phyloP scores from a whole-genome alignment of 2,113 vertebrate genomes.

The Peromyscus polionotus region DNA sequence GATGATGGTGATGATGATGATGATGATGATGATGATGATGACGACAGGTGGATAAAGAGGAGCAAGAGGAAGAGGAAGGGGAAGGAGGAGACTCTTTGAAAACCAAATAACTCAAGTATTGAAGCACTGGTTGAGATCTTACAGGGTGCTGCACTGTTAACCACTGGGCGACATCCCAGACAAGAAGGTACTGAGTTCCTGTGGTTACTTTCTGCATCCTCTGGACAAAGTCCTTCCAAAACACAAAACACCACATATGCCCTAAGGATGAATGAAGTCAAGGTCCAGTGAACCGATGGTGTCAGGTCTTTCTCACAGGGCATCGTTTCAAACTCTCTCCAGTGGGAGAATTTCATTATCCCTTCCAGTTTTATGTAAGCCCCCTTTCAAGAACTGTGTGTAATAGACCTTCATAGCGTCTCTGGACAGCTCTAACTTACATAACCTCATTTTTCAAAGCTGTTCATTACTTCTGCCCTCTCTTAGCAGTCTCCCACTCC shows the following conservation, averaged over 20 bases:
- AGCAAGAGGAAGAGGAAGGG: neutral
- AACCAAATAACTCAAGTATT: conserved; percentile 40
- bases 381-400: conserved; percentile 77
- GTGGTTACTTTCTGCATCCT: conserved; percentile 31
- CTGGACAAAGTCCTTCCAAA: conserved; percentile 55
- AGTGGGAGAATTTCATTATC: conserved; percentile 72
- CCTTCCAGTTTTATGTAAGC: conserved; percentile 83
- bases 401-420: conserved; percentile 81
- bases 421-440: conserved; percentile 80
- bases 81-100: conserved; percentile 25
- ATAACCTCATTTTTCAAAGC: conserved; percentile 84
- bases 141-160: neutral
- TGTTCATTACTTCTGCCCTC: conserved; percentile 74
- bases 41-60: neutral
- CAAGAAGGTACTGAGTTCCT: conserved; percentile 58
- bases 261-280: conserved; percentile 41
- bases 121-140: conserved; percentile 40
- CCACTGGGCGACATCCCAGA: neutral
- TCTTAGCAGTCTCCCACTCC: conserved; percentile 58
- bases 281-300: conserved; percentile 30
- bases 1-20: neutral
- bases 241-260: conserved; percentile 55
- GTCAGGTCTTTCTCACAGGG: conserved; percentile 58
- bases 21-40: neutral
- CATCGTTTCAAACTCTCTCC: conserved; percentile 76